phyloP scores from a whole-genome alignment of 1,140 invertebrate species.

The Ips typographus region DNA sequence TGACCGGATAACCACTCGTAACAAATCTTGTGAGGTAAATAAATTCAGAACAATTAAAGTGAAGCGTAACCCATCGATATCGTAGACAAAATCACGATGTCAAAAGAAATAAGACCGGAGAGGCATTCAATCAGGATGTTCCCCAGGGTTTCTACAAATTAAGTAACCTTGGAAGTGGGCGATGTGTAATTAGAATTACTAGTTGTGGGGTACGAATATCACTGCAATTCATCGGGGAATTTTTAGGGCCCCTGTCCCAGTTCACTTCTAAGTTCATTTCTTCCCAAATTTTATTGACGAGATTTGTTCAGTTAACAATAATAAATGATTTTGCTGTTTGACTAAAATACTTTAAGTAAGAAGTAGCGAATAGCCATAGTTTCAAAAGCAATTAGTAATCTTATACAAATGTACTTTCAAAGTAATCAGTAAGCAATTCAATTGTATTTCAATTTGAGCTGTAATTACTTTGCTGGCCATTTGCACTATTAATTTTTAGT shows the following conservation, averaged over 20 bases:
- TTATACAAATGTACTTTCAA: no score
- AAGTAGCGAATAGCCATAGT: no score
- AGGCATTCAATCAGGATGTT: conserved; percentile 30
- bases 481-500: no score
- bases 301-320: no score
- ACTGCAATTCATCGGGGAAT: conserved; percentile 13
- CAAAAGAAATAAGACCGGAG: conserved; percentile 29
- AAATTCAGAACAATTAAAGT: conserved; percentile 13
- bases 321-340: no score
- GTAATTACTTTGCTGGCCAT: no score
- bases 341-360: no score
- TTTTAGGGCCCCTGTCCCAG: conserved; percentile 19
- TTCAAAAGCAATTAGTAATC: no score
- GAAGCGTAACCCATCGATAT: conserved; percentile 21
- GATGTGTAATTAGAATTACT: conserved; percentile 36
- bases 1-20: no score
- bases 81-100: conserved; percentile 25
- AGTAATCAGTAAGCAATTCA: no score
- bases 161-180: conserved; percentile 31
- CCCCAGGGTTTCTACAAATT: conserved; percentile 26
- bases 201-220: conserved; percentile 34
- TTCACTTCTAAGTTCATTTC: neutral
- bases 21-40: neutral
- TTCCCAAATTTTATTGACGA: no score
- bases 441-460: no score